Evolutionary conservation across 2,797 vertebrate genomes (phyloP).

Genomic region (Falco novaeseelandiae): DNA sequence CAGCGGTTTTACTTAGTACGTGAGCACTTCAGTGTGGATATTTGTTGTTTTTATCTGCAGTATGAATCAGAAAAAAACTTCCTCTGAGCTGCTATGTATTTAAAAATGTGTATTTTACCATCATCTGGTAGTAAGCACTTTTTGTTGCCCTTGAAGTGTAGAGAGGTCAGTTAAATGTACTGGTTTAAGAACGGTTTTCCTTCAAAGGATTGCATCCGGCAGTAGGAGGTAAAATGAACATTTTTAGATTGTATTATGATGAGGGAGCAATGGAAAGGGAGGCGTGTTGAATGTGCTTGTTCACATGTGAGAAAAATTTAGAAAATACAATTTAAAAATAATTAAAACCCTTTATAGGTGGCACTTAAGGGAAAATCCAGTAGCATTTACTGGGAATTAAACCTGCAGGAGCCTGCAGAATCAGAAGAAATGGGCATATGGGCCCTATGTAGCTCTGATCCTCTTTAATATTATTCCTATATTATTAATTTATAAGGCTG

Average conservation of each 20-base stretch:
- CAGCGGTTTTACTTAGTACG: not conserved
- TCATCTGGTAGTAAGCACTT: not conserved
- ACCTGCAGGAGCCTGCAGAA: not conserved
- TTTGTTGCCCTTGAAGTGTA: not conserved
- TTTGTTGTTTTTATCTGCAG: not conserved
- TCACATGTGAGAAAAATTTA: not conserved
- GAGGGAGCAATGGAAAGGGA: not conserved
- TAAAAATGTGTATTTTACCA: not conserved
- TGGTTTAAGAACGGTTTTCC: not conserved
- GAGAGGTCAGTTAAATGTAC: not conserved
- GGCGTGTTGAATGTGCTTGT: not conserved
- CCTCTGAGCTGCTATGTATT: not conserved
- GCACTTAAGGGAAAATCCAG: not conserved
- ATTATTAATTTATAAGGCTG: not conserved
- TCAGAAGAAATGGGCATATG: not conserved
- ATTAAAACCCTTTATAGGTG: not conserved
- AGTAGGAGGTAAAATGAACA: not conserved
- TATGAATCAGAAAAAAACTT: not conserved
- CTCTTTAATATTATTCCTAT: not conserved
- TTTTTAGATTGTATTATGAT: not conserved
- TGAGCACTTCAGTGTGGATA: not conserved
- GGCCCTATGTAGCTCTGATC: not conserved
- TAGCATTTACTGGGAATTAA: not conserved
- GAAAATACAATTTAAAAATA: not conserved
- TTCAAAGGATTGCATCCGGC: not conserved